These are phyloP conservation scores for Suricata suricatta DNA, from an alignment of 2,113 vertebrate genomes.

Conservation along the genomic window DNA sequence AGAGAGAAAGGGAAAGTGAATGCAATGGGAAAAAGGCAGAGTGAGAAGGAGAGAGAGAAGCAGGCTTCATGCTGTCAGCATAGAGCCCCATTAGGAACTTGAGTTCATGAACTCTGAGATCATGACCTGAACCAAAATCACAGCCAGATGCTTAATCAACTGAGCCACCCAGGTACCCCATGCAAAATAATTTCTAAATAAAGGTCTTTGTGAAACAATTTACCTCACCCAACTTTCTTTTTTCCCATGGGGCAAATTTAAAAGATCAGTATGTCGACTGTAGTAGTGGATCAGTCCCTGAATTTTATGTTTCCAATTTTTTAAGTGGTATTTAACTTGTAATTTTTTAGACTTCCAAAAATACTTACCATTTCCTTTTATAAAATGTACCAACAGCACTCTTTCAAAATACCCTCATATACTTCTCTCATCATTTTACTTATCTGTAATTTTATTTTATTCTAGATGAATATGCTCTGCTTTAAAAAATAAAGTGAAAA, in stretches of 20 bases:
- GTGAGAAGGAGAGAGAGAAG: too few species aligned
- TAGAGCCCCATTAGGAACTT: too few species aligned
- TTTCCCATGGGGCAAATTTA: constrained; percentile 19
- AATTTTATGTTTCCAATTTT: constrained; percentile 36
- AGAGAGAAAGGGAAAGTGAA: too few species aligned
- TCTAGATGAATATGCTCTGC: neutral
- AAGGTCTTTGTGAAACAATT: constrained; percentile 57
- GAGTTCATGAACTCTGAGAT: too few species aligned
- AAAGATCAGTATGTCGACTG: constrained; percentile 23
- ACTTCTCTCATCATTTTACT: neutral
- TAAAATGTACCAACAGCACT: neutral
- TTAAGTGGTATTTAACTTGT: constrained; percentile 29
- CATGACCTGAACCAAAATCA: too few species aligned
- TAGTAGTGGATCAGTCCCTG: neutral
- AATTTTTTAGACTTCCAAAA: neutral
- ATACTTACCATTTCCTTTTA: neutral
- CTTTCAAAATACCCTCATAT: neutral
- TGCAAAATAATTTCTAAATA: constrained; percentile 55
- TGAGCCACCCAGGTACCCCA: neutral
- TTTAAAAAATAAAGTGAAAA: neutral
- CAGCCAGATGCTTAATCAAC: too few species aligned
- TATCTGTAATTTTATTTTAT: neutral
- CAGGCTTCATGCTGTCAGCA: too few species aligned
- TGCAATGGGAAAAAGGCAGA: too few species aligned
- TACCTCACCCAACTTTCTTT: constrained; percentile 30